Evolutionary conservation across 2,113 vertebrate genomes (phyloP).

Genomic region (Eublepharis macularius): DNA sequence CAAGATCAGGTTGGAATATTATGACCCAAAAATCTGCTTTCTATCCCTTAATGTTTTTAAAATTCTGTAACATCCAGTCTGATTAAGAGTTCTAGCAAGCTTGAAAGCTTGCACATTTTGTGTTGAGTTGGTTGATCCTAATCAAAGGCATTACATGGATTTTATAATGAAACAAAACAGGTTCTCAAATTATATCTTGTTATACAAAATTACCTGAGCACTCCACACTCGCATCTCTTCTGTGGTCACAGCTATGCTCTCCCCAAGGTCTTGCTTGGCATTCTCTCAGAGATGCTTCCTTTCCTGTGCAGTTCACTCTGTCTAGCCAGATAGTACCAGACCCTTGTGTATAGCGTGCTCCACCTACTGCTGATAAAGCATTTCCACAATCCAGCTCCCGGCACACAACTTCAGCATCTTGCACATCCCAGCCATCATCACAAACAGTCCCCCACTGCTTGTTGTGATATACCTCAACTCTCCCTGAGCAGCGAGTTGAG

Average conservation of each 20-base stretch:
- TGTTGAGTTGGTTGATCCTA: too few species aligned
- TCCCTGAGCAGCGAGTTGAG: conserved; percentile 10
- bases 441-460: conserved; percentile 36
- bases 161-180: too few species aligned
- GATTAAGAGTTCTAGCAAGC: too few species aligned
- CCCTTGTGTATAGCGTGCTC: background rate
- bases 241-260: conserved; percentile 3
- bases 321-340: conserved; percentile 21
- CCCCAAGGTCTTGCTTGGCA: conserved; percentile 17
- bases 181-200: background rate
- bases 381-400: conserved; percentile 51
- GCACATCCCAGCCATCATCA: conserved; percentile 8
- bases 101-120: too few species aligned
- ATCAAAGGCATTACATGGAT: too few species aligned
- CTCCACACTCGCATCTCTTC: conserved; percentile 16
- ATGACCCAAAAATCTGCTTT: too few species aligned
- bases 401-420: conserved; percentile 48
- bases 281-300: conserved; percentile 11
- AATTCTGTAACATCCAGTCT: too few species aligned
- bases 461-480: conserved; percentile 23
- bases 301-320: conserved; percentile 13
- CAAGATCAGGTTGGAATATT: too few species aligned
- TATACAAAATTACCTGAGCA: conserved; percentile 33
- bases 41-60: too few species aligned
- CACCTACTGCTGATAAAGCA: background rate